Conservation (phyloP, 2,888 invertebrate species). For the Phortica magna region DNA sequence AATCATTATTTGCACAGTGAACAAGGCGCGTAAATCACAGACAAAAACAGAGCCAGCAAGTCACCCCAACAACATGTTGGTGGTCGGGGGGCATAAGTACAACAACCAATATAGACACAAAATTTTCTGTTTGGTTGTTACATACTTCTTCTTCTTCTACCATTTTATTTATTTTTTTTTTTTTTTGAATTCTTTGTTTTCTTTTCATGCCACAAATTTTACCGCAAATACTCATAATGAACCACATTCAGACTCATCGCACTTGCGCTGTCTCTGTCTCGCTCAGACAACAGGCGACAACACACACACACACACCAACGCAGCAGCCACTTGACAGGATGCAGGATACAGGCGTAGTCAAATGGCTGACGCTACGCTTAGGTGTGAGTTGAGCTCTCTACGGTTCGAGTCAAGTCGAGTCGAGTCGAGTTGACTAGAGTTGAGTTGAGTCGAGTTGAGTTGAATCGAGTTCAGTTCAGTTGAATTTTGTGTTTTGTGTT, state of each 20-base stretch:
- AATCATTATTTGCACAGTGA: conserved; percentile 65
- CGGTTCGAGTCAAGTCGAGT: conserved; percentile 42
- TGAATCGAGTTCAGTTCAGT: conserved; percentile 27
- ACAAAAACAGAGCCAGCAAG: background rate
- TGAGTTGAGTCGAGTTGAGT: conserved; percentile 39
- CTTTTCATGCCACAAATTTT: conserved; percentile 54
- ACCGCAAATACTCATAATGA: conserved; percentile 75
- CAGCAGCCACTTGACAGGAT: conserved; percentile 12
- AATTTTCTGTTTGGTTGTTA: conserved; percentile 32
- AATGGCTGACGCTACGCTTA: background rate
- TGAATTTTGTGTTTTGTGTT: conserved; percentile 64
- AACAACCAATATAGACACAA: conserved; percentile 49
- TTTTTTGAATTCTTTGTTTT: too few relatives aligned
- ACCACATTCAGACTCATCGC: conserved; percentile 45
- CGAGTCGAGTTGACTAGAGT: conserved; percentile 39
- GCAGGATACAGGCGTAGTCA: background rate
- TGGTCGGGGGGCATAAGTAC: background rate
- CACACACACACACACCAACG: conserved; percentile 3
- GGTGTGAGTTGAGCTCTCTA: background rate
- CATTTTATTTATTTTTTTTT: too few relatives aligned
- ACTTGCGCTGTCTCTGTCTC: background rate
- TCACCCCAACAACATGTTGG: conserved; percentile 22
- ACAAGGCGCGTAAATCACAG: conserved; percentile 25
- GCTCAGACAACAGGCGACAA: background rate
- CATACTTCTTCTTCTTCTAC: too few relatives aligned